phyloP scores from a whole-genome alignment of 2,797 vertebrate species.

The Taeniopygia guttata region DNA sequence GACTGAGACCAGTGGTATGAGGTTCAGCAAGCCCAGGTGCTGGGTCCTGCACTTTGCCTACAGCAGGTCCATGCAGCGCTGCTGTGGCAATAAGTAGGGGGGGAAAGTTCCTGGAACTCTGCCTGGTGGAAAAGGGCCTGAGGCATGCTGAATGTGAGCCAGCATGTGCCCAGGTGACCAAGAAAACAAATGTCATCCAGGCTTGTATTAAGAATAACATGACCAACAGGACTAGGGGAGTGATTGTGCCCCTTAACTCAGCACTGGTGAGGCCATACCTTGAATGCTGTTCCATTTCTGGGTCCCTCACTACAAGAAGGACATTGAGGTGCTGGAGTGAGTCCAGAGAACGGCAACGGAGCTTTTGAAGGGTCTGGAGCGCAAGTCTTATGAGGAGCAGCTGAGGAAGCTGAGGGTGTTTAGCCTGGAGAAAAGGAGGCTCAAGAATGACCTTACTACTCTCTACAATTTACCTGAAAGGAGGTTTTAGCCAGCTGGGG shows the following conservation, averaged over 20 bases:
- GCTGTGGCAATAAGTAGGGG: no score
- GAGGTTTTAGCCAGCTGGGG: neutral
- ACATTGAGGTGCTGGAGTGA: neutral
- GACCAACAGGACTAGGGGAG: neutral
- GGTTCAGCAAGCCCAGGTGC: neutral
- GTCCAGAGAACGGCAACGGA: neutral
- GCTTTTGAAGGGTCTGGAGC: neutral
- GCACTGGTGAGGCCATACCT: neutral
- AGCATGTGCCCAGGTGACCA: fast-evolving
- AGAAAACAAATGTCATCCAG: neutral
- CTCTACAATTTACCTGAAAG: neutral
- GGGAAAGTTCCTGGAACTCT: neutral
- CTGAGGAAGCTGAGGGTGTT: neutral
- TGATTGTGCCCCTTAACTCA: no score
- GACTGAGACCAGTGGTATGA: neutral
- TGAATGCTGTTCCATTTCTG: fast-evolving
- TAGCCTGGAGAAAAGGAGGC: neutral
- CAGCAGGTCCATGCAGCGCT: neutral
- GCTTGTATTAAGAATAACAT: neutral
- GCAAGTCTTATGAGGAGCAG: neutral
- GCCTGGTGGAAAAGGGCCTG: neutral
- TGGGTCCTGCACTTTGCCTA: neutral
- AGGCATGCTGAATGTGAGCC: fast-evolving
- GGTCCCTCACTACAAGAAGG: neutral
- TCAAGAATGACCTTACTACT: neutral